Evolutionary conservation across 2,888 invertebrate species (phyloP), one percentile per base, ranked within the genome.

Genomic region (Cremastobaeus sp.): DNA sequence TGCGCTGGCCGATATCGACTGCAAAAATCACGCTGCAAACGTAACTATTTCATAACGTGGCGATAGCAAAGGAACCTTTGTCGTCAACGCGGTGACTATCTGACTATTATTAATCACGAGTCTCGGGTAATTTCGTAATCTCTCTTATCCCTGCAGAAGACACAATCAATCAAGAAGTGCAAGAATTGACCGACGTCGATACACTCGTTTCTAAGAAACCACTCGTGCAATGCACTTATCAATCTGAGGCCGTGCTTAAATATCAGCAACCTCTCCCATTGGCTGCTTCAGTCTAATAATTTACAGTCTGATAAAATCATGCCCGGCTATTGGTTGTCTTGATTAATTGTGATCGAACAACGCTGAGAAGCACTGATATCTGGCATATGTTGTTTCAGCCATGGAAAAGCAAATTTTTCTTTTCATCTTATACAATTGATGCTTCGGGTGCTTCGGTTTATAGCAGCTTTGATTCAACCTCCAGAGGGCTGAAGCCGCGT

Each of bases 241-340:
- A 39, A 57, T 45, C 25, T 39, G 12, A 50, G 72, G 50, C 62
- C 32, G 52, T 28, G 57, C 55, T 69, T 43, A 48, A 30, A 21
- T 54, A 75, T 68, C 54, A 57, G 32, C 9, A 9, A 17, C 6
- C 15, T 4, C 2, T 37, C 18, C 39, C 17, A 62, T 64, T 64
- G 64, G 65, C 43, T 18, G 35, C 11, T 32, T 21, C 45, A 34
- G 14, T 30, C 20, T 18, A 68, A 57, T 68, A 45, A 72, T 59
- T 66, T 18, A 43, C 43, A 25, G 20, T 35, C 39, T 18, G 76
- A 78, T 78, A 77, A 78, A 65, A 59, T 15, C 50, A 30, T 55
- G 65, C 59, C 71, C n/a, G 17, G 30, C 48, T 41, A 66, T 66
- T 66, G 66, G 66, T 21, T 41, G 32, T 2, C 25, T 18, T 41